These are phyloP conservation scores for Orcinus orca DNA, from an alignment of 2,113 vertebrate genomes.

Conservation along the genomic window DNA sequence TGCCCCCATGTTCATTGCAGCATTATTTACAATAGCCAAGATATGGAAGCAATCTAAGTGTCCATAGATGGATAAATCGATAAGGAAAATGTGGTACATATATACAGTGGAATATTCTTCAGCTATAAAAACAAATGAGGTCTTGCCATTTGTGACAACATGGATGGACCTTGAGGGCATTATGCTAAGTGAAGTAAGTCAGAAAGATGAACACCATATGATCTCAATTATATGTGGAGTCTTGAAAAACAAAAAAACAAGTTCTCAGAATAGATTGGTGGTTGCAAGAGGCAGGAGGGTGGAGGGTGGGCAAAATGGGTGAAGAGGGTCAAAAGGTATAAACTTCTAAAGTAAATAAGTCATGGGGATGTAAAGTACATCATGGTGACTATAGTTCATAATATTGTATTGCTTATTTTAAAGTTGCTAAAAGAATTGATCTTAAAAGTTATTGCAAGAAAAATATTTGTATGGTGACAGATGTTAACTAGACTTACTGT, in stretches of 20 bases:
- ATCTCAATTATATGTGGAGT: background rate
- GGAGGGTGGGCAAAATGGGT: background rate
- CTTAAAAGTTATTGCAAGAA: background rate
- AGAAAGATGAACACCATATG: background rate
- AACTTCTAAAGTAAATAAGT: background rate
- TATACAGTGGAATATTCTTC: background rate
- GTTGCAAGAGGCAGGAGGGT: background rate
- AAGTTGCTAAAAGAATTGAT: background rate
- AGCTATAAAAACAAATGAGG: background rate
- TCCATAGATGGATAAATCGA: background rate
- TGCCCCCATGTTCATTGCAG: background rate
- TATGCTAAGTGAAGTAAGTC: background rate
- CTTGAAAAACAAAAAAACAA: background rate
- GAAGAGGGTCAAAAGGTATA: background rate
- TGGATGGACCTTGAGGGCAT: background rate
- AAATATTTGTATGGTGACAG: background rate
- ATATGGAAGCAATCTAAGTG: background rate
- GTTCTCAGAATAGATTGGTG: background rate
- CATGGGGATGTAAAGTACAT: background rate
- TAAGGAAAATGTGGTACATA: background rate
- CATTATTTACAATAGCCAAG: background rate
- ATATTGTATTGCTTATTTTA: background rate
- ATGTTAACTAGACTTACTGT: background rate
- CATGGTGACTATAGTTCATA: background rate
- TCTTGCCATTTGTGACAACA: background rate